Conservation (phyloP, 2,797 vertebrate genomes). For the Paedocypris micromegethes region DNA sequence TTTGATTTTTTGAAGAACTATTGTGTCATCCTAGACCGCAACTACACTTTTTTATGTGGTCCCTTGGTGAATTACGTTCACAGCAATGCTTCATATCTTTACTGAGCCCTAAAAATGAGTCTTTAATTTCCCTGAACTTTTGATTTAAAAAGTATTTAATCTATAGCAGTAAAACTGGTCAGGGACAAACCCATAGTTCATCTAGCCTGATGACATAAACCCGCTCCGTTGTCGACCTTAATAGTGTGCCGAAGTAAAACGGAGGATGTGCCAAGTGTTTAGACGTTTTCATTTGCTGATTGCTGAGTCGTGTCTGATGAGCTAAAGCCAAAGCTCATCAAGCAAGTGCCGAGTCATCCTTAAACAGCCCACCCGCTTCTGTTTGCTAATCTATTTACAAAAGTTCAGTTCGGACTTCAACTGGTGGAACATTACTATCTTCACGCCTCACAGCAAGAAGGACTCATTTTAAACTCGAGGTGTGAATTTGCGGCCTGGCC, state of each 20-base stretch:
- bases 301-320: conserved; percentile 30
- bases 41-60: too few species aligned
- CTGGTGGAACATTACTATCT: conserved; percentile 21
- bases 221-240: neutral
- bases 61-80: too few species aligned
- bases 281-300: conserved; percentile 26
- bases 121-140: neutral
- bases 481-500: too few species aligned
- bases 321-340: conserved; percentile 27
- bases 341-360: conserved; percentile 15
- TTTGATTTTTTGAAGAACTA: too few species aligned
- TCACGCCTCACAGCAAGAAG: neutral
- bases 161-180: conserved; percentile 1
- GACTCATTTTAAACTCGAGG: too few species aligned
- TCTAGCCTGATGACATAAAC: conserved; percentile 5
- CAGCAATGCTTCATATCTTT: too few species aligned
- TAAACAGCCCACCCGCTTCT: conserved; percentile 14
- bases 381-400: conserved; percentile 9
- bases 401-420: conserved; percentile 15
- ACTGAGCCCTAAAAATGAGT: too few species aligned
- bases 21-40: too few species aligned
- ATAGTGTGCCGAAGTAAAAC: conserved; percentile 9
- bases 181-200: neutral
- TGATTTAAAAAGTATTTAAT: conserved; percentile 1
- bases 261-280: conserved; percentile 29